These are phyloP conservation scores for Siphamia tubifer DNA, from an alignment of 2,113 vertebrate species.

Conservation along the genomic window DNA sequence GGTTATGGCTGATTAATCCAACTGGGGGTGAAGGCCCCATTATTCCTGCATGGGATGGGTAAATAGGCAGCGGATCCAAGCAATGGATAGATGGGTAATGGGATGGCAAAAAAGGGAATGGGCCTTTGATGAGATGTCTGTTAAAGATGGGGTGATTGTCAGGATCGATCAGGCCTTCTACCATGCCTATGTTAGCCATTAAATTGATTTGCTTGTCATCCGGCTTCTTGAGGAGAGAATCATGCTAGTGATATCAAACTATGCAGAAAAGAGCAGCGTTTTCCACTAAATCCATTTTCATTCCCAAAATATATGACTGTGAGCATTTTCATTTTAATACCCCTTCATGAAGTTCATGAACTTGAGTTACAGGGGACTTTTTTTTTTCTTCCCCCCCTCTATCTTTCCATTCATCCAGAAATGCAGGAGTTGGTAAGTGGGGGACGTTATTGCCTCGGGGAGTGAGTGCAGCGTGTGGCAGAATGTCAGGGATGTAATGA, in stretches of 20 bases:
- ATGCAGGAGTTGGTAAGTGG: slow-evolving; percentile 1
- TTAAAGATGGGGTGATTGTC: slow-evolving; percentile 63
- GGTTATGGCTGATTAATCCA: slow-evolving; percentile 81
- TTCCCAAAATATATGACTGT: slow-evolving; percentile 15
- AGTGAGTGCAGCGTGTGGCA: slow-evolving; percentile 15
- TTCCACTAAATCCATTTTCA: slow-evolving; percentile 20
- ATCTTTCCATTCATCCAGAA: neutral
- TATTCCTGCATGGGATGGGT: slow-evolving; percentile 66
- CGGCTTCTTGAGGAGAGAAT: slow-evolving; percentile 24
- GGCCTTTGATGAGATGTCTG: slow-evolving; percentile 68
- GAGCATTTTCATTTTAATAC: slow-evolving; percentile 12
- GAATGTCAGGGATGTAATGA: slow-evolving; percentile 15
- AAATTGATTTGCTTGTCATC: slow-evolving; percentile 58
- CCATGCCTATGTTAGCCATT: slow-evolving; percentile 35
- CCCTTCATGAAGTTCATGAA: slow-evolving; percentile 11
- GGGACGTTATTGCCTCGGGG: slow-evolving; percentile 19
- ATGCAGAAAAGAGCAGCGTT: slow-evolving; percentile 9
- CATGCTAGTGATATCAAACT: slow-evolving; percentile 11
- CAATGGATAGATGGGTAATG: slow-evolving; percentile 54
- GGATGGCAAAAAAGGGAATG: slow-evolving; percentile 48
- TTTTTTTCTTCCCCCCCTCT: neutral
- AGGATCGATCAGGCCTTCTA: slow-evolving; percentile 60
- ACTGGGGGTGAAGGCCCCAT: slow-evolving; percentile 70
- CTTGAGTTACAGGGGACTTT: neutral
- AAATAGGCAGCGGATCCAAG: slow-evolving; percentile 62